Evolutionary conservation across 2,888 invertebrate species (phyloP), one percentile per base, ranked within the genome.

Genomic region (Fabriciana adippe): DNA sequence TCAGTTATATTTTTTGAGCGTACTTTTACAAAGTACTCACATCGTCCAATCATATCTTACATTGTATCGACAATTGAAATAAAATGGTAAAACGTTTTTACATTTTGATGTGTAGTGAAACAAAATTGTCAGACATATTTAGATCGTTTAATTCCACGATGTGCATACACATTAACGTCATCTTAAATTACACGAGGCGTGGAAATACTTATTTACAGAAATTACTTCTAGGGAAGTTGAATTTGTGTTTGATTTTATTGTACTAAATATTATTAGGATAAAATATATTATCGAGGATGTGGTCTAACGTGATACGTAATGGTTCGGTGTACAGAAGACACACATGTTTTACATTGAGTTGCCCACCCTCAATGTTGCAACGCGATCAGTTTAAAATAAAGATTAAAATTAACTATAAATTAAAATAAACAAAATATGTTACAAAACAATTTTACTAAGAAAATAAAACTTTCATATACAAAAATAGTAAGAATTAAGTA

Each of bases 71-170:
- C 26, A n/a, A 48, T 26, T 41, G 35, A 48, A 48, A 16, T 48
- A 59, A 48, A 48, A 72, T 73, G 65, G 71, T 73, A 72, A 55
- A 16, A 41, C 35, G 48, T 48, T 47, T 26, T 41, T 41, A 31
- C 13, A 16, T n/a, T n/a, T 47, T 13, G 31, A n/a, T 59, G 47
- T 48, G 48, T 48, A 48, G 47, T 59, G 26, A 31, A 59, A 31
- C 59, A 31, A 48, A 48, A 59, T 59, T 48, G 47, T 26, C n/a
- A 16, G 59, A 48, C 59, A 59, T 26, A 48, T 59, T 59, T 59
- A 59, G 48, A 48, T 48, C 59, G 48, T 59, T 59, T 59, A 59
- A 59, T 59, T 59, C 59, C 59, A 59, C 59, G 59, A 59, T 59
- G 59, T 59, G 59, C 59, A 59, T 59, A 59, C 57, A 48, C 57